Percentiles rank a stretch among this genome's conserved stretches.
phyloP scores from a whole-genome alignment of 2,113 vertebrate species.

The Oceanites oceanicus region DNA sequence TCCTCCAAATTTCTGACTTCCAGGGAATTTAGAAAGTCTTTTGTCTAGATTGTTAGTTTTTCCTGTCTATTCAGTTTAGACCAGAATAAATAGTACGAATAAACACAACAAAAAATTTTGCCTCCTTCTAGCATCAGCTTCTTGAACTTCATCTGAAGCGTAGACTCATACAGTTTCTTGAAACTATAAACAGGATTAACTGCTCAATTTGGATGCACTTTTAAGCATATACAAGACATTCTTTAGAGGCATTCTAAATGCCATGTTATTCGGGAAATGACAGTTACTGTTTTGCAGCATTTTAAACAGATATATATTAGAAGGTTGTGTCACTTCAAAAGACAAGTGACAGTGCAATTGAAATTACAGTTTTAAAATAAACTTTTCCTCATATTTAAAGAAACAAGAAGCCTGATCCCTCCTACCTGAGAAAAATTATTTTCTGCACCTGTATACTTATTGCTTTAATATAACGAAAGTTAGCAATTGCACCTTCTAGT shows the following conservation, averaged over 20 bases:
- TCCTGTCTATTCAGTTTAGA: not conserved
- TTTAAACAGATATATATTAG: not conserved
- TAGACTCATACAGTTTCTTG: not conserved
- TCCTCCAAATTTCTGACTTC: not conserved
- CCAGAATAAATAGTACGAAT: not conserved
- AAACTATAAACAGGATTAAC: not conserved
- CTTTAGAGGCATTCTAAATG: not conserved
- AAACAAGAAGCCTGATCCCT: not conserved
- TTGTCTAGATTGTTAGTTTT: not conserved
- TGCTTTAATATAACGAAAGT: not conserved
- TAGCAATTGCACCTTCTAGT: not conserved
- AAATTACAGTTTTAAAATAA: not conserved
- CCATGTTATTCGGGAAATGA: not conserved
- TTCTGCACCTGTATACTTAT: not conserved
- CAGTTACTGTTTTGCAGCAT: not conserved
- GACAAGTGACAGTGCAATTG: not conserved
- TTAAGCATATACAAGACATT: not conserved
- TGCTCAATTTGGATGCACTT: not conserved
- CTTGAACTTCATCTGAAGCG: not conserved
- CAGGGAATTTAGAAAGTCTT: not conserved
- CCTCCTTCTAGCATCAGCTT: not conserved
- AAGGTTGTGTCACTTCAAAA: not conserved
- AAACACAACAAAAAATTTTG: not conserved
- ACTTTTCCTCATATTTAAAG: not conserved
- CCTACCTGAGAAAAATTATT: not conserved